phyloP scores from a whole-genome alignment of 2,888 invertebrate species.

The Eupithecia subumbrata region DNA sequence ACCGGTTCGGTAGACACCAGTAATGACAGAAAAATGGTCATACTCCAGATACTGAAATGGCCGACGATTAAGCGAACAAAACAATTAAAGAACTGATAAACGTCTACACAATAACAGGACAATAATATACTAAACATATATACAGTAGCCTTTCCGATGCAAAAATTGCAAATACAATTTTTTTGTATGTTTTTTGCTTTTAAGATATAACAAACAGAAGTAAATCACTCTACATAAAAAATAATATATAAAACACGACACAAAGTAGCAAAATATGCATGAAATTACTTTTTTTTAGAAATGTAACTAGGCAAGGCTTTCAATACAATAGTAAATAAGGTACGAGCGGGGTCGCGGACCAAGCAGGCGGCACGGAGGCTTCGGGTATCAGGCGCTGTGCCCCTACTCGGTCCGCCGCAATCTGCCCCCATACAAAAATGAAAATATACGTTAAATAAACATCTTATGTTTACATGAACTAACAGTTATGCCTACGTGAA shows the following conservation, averaged over 20 bases:
- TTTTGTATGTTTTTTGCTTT: constrained; percentile 72
- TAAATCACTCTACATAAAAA: constrained; percentile 80
- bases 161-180: constrained; percentile 68
- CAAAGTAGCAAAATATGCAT: constrained; percentile 73
- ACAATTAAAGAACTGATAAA: constrained; percentile 66
- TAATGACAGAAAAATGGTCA: constrained; percentile 30
- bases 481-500: constrained; percentile 81
- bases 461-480: constrained; percentile 82
- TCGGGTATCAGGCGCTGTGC: constrained; percentile 11
- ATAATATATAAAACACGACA: constrained; percentile 80
- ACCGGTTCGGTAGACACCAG: constrained; percentile 21
- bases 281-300: constrained; percentile 62
- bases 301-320: constrained; percentile 74
- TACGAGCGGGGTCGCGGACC: constrained; percentile 52
- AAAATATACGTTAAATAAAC: constrained; percentile 77
- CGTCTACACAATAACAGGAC: constrained; percentile 68
- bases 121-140: constrained; percentile 70
- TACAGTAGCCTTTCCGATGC: constrained; percentile 71
- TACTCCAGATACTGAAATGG: constrained; percentile 59
- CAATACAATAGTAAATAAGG: constrained; percentile 70
- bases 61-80: constrained; percentile 59
- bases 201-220: constrained; percentile 78
- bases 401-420: constrained; percentile 25
- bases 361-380: constrained; percentile 36
- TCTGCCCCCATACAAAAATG: constrained; percentile 58